Evolutionary conservation across 2,113 vertebrate species (phyloP), one percentile per base, ranked within the genome.

Genomic region (Carassius carassius): DNA sequence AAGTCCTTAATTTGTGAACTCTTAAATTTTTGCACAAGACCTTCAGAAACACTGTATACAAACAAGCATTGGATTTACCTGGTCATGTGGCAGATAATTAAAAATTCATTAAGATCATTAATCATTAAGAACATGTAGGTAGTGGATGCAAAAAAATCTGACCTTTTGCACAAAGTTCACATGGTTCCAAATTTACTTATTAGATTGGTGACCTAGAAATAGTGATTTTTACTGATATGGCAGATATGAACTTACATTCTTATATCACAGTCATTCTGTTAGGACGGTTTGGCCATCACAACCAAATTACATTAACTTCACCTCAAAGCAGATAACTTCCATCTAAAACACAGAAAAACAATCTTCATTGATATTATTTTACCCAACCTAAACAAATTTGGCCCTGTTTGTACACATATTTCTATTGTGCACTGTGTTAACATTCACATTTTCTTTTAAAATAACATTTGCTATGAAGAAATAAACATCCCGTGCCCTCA

Each of bases 141-240:
- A 49, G 47, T 14, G 12, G 47, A 13, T 49, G 12, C 47, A 49
- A 49, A 5, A 56, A 56, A 19, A 56, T 56, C 51, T 19, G 51
- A 16, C 14, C 51, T 54, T 51, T 54, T 17, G 58, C n/a, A 23
- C 60, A 23, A 62, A 63, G 23, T 63, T 63, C 60, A n/a, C 11
- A 63, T 25, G 1, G 23, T 5, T 25, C 25, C 60, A 25, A 13
- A 63, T 25, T 25, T 63, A 4, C 60, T 23, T 25, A 63, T 63
- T 63, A 63, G 23, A 63, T 63, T 25, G 13, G 60, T 63, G 60
- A 63, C 60, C 60, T 25, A 25, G 60, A 58, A 58, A 63, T 62
- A 62, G 60, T 63, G 21, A 12, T 47, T 47, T 62, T 88, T 86
- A 90, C 86, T 89, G 29, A 23, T 63, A 62, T 23, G 51, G 23